Evolutionary conservation across 2,797 vertebrate genomes (phyloP).

Genomic region (Cetoscarus ocellatus): DNA sequence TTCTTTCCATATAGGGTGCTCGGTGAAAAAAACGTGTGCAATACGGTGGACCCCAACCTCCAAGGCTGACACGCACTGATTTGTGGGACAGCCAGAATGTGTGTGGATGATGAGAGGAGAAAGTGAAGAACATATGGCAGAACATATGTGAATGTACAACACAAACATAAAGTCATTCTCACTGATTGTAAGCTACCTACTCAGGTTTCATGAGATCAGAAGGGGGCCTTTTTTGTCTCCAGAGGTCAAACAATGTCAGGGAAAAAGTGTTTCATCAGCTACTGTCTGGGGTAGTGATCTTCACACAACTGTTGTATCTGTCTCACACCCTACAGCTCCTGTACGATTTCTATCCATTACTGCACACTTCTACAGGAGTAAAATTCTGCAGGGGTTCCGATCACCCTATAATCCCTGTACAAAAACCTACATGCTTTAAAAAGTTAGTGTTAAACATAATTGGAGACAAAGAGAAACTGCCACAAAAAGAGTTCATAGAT

Average conservation of each 20-base stretch:
- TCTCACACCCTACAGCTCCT: slow-evolving; percentile 16
- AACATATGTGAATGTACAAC: slow-evolving; percentile 2
- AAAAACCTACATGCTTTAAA: not conserved
- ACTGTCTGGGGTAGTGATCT: slow-evolving; percentile 16
- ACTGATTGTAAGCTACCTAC: slow-evolving; percentile 48
- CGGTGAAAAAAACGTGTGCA: slow-evolving; percentile 34
- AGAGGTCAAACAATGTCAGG: slow-evolving; percentile 33
- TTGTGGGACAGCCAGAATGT: slow-evolving; percentile 40
- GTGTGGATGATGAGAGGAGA: slow-evolving; percentile 40
- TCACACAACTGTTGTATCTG: slow-evolving; percentile 10
- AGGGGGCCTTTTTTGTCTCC: slow-evolving; percentile 39
- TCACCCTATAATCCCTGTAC: not conserved
- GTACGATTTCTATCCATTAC: not conserved
- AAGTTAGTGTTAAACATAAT: not conserved
- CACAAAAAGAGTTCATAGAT: not conserved
- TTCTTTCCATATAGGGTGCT: slow-evolving; percentile 72
- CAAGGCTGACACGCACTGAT: slow-evolving; percentile 47
- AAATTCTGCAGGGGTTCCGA: slow-evolving; percentile 1
- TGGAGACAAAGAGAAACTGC: not conserved
- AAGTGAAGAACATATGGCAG: slow-evolving; percentile 36
- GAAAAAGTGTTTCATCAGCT: slow-evolving; percentile 39
- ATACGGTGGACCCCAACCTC: slow-evolving; percentile 23
- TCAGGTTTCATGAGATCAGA: slow-evolving; percentile 48
- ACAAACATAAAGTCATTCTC: slow-evolving; percentile 1
- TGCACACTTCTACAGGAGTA: not conserved